Evolutionary conservation across 2,113 vertebrate species (phyloP), one percentile per base, ranked within the genome.

Genomic region (Albula goreensis): DNA sequence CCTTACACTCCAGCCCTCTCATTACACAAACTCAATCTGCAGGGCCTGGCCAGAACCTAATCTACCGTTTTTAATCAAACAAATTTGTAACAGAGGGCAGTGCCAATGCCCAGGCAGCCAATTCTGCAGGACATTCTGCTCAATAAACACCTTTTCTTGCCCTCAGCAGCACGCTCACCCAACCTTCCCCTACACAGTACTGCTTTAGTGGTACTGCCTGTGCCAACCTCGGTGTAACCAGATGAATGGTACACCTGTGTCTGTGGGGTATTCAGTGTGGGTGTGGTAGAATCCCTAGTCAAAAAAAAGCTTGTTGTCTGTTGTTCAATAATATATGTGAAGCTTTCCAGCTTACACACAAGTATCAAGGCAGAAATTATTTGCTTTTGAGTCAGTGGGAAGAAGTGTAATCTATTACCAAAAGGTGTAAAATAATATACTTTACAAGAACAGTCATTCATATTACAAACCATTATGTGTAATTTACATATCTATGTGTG

Each of bases 11-110:
- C 88, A 87, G 81, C 88, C 80, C 90, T 93, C 83, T 93, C 92
- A 95, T 93, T 92, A 94, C 90, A 90, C 91, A 89, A 89, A 92
- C 93, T 87, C 86, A 84, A 87, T 87, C 86, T 81, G 82, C 77
- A 52, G 83, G 77, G 52, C 50, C 90, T 90, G 89, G 90, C 93
- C 94, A 94, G 91, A 91, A 92, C 86, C 89, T 92, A 92, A 94
- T 93, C 91, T 89, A 86, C 88, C 88, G 90, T 93, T 91, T 91
- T 91, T 87, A 91, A 91, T 92, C 90, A 94, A 93, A 92, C 87
- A 90, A 88, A 90, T 92, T 91, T 91, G 90, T 91, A 89, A 85
- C 87, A 86, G 90, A 90, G 77, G 85, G 79, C 79, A n/a, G 87
- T 90, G 91, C 92, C 92, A 95, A 66, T 88, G 88, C 83, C 89